Base-by-base conservation (phyloP, 1,140 invertebrate genomes). In the Plodia interpunctella region DNA sequence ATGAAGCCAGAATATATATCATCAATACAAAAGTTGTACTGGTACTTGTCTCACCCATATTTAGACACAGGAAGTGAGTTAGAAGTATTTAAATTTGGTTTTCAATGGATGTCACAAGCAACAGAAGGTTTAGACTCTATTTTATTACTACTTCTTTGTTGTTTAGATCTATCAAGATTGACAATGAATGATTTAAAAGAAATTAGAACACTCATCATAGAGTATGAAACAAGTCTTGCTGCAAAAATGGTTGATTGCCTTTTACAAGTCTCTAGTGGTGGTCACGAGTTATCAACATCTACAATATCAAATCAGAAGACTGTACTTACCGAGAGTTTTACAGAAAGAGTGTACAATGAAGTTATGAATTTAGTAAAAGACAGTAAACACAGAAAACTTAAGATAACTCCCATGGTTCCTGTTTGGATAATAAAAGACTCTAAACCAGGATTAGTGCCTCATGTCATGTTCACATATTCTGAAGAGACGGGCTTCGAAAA, bases 41-140 rank as follows among this genome's bases (percentile, higher is more conserved):
- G 86, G 86, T 88, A 88, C 56, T 65, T 88, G 8, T 86, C 83
- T 18, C 83, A 88, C 59, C 78, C 83, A 53, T 82, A 81, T 57
- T 73, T 87, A 57, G 71, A 81, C 68, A 55, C 69, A n/a, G 61
- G 68, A 8, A 74, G 56, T 71, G 86, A 88, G 68, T 58, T 78
- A 49, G 64, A 79, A 21, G 78, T 83, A 0, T 88, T 87, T 56
- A 75, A 78, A 52, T 84, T 88, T 71, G 86, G 86, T n/a, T 60
- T 73, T 10, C 19, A 80, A n/a, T 88, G 86, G 86, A 61, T 85
- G 17, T 50, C 66, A 10, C 57, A 66, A n/a, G 66, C 68, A 51
- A 71, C 80, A 60, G 80, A 67, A 15, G 72, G 77, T 21, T 75
- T 76, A 10, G 75, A 87, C 74, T 74, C 77, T 49, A 44, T 44